Percentiles rank a stretch among this genome's conserved stretches.
These are phyloP conservation scores for Hipparchia sbordonii DNA, from an alignment of 2,888 invertebrate genomes.

Conservation along the genomic window DNA sequence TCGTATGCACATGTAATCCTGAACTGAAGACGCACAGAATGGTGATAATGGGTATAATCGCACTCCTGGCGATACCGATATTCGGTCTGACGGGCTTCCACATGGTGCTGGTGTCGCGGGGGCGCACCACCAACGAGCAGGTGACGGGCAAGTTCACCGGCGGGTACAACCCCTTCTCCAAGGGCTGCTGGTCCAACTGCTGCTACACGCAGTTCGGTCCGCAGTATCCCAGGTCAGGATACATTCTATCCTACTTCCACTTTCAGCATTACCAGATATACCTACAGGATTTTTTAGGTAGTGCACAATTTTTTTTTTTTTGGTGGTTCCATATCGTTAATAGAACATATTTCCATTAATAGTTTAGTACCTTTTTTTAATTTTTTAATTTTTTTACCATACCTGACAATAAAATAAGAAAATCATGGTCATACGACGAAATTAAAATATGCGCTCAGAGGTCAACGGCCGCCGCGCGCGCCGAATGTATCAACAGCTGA, in stretches of 20 bases:
- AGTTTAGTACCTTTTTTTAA: too few species aligned
- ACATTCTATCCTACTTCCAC: neutral
- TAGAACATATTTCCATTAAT: too few species aligned
- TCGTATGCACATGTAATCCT: slow-evolving; percentile 41
- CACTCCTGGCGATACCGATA: slow-evolving; percentile 96
- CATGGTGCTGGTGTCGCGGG: slow-evolving; percentile 97
- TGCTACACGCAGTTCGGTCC: slow-evolving; percentile 98
- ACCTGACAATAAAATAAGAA: too few species aligned
- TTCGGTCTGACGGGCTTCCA: slow-evolving; percentile 99
- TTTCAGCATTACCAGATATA: too few species aligned
- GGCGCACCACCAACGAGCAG: slow-evolving; percentile 99
- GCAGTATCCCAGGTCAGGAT: slow-evolving; percentile 95
- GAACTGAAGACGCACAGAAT: slow-evolving; percentile 82
- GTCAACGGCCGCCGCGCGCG: too few species aligned
- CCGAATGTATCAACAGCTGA: too few species aligned
- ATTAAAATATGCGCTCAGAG: too few species aligned
- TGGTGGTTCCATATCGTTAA: too few species aligned
- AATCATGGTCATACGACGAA: too few species aligned
- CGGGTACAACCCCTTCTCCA: slow-evolving; percentile 98
- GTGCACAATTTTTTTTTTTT: too few species aligned
- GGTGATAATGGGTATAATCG: slow-evolving; percentile 95
- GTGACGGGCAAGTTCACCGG: slow-evolving; percentile 99
- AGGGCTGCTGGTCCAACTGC: slow-evolving; percentile 97
- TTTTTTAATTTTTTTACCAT: too few species aligned
- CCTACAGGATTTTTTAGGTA: too few species aligned